A percentile compares a stretch with the other conserved stretches of the same genome.
Conservation (phyloP, 2,888 invertebrate species). For the Drosophila mimetica region DNA sequence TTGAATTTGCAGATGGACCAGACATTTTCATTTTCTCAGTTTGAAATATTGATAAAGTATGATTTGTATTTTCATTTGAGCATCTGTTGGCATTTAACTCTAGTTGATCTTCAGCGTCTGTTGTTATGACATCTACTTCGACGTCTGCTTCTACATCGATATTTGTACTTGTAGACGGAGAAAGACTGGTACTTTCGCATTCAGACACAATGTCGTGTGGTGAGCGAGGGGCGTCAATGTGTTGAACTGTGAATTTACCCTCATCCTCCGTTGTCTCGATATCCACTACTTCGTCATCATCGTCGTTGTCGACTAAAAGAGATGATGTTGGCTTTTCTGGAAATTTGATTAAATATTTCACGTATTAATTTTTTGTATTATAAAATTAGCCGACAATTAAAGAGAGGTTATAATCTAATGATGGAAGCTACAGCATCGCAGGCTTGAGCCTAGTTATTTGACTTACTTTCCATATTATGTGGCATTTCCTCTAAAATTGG, state of each 20-base stretch:
- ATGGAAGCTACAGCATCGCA: too few relatives aligned
- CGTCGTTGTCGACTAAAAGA: conserved; percentile 34
- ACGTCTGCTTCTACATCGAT: conserved; percentile 57
- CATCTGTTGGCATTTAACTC: conserved; percentile 49
- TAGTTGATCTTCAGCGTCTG: conserved; percentile 59
- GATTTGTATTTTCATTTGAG: conserved; percentile 43
- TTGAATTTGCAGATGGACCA: conserved; percentile 7
- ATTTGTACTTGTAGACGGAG: conserved; percentile 49
- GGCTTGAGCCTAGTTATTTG: background rate
- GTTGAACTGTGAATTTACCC: conserved; percentile 9
- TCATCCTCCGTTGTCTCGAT: conserved; percentile 92
- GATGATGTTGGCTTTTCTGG: conserved; percentile 14
- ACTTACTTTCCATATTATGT: conserved; percentile 30
- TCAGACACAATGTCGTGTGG: conserved; percentile 22
- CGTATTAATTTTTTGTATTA: background rate
- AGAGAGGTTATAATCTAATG: too few relatives aligned
- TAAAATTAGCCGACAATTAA: background rate
- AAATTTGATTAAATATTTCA: background rate
- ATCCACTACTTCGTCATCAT: conserved; percentile 90
- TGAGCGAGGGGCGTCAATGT: conserved; percentile 5
- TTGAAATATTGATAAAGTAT: conserved; percentile 15
- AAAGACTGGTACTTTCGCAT: conserved; percentile 38
- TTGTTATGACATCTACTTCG: conserved; percentile 64
- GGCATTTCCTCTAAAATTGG: conserved; percentile 39
- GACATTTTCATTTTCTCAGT: conserved; percentile 10